phyloP scores from a whole-genome alignment of 2,113 vertebrate species.

The Podarcis cretensis region DNA sequence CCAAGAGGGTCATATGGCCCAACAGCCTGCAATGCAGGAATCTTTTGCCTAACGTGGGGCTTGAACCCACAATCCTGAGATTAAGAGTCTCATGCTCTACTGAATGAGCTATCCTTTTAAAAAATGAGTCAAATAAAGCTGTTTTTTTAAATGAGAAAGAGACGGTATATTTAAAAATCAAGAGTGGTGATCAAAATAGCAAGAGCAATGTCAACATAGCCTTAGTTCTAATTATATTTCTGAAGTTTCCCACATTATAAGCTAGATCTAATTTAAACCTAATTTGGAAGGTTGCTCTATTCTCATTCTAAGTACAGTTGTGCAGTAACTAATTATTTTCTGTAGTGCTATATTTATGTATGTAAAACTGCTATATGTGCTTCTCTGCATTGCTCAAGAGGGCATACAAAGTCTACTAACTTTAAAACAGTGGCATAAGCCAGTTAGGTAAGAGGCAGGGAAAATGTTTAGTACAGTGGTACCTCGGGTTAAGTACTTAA shows the following conservation, averaged over 20 bases:
- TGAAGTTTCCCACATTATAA: not conserved
- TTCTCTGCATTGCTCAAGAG: not conserved
- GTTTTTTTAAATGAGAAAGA: not conserved
- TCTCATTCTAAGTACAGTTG: not conserved
- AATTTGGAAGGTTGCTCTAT: not conserved
- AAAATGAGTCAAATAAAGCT: not conserved
- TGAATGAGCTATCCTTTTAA: too few relatives aligned
- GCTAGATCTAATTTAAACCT: not conserved
- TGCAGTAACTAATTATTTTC: not conserved
- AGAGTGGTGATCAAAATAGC: not conserved
- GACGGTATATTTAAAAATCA: not conserved
- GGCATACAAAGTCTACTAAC: not conserved
- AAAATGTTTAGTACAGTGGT: not conserved
- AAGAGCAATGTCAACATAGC: not conserved
- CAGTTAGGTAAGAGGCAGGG: not conserved
- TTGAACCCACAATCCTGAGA: too few relatives aligned
- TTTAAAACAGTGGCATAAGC: not conserved
- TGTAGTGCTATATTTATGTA: not conserved
- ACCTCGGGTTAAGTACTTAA: too few relatives aligned
- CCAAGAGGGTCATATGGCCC: too few relatives aligned
- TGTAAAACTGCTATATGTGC: not conserved
- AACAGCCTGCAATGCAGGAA: too few relatives aligned
- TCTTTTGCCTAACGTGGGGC: too few relatives aligned
- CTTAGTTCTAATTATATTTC: not conserved
- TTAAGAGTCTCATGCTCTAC: too few relatives aligned